Conservation (phyloP, 2,797 vertebrate genomes). For the Silurus aristotelis region DNA sequence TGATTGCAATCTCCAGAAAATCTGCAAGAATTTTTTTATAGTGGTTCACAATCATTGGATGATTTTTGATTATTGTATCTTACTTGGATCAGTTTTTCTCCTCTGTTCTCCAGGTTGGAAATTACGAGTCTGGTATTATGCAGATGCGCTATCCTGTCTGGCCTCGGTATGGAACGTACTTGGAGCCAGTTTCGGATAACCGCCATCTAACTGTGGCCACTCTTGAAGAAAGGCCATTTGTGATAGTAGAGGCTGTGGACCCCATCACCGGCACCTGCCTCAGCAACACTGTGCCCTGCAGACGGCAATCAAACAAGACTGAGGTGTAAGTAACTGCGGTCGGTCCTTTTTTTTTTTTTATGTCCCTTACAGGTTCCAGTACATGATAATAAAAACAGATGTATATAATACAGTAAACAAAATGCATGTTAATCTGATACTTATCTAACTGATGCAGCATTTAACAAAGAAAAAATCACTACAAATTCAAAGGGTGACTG, state of each 20-base stretch:
- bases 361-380: background rate
- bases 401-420: background rate
- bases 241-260: constrained; percentile 94
- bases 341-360: background rate
- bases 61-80: background rate
- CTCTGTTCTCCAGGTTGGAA: constrained; percentile 83
- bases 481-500: background rate
- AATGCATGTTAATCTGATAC: background rate
- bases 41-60: background rate
- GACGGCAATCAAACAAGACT: constrained; percentile 89
- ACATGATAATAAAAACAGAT: background rate
- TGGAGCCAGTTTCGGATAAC: constrained; percentile 90
- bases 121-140: constrained; percentile 86
- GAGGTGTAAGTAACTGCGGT: constrained; percentile 68
- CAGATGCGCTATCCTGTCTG: constrained; percentile 96
- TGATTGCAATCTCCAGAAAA: too few species aligned
- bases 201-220: constrained; percentile 94
- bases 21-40: background rate
- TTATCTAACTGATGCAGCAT: background rate
- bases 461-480: background rate
- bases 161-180: constrained; percentile 89
- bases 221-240: constrained; percentile 92
- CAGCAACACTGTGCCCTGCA: constrained; percentile 94
- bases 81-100: background rate
- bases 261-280: constrained; percentile 88